Evolutionary conservation across 2,888 invertebrate genomes (phyloP), one percentile per base, ranked within the genome.

Genomic region (Synanthedon andrenaeformis): DNA sequence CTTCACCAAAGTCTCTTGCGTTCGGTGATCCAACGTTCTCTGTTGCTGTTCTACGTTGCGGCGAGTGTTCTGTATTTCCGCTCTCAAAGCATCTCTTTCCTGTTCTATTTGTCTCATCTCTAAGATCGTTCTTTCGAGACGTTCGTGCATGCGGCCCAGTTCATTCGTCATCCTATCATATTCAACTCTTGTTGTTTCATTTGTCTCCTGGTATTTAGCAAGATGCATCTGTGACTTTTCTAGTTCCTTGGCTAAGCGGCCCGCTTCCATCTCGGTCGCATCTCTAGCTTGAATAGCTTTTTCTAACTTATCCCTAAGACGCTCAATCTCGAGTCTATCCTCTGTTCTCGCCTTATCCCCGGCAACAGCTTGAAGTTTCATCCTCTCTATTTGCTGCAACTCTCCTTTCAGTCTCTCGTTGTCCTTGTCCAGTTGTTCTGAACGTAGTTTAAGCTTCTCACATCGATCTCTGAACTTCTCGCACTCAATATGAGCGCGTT

Each of bases 381-480:
- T 88, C 66, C 93, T 91, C 68, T 94, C 94, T 61, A 94, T 93
- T 71, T 95, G 94, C 60, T 85, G 86, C 57, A 88, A 59, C 59
- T 88, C 88, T 49, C 80, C 78, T 63, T 88, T 88, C 11, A 88
- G 79, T 54, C 87, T 68, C 58, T 86, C 88, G 57, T 88, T 88
- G 59, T 88, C 88, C 63, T 91, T 91, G 66, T 93, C 93, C 55
- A 92, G 75, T 65, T 91, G 91, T 55, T 93, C 93, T 53, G 91
- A 89, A 60, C 91, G 91, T 54, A 90, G 75, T 66, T 93, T 92
- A n/a, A 95, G 82, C 82, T 95, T 95, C 71, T 96, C 96, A 74
- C 95, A 92, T 59, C 95, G 90, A 67, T 96, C 96, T 64, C 94
- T 90, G 59, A 95, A 91, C 84, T 96, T 96, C 73, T 96, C 96